phyloP scores from a whole-genome alignment of 2,113 vertebrate species.

The Cricetomys ansorgei region DNA sequence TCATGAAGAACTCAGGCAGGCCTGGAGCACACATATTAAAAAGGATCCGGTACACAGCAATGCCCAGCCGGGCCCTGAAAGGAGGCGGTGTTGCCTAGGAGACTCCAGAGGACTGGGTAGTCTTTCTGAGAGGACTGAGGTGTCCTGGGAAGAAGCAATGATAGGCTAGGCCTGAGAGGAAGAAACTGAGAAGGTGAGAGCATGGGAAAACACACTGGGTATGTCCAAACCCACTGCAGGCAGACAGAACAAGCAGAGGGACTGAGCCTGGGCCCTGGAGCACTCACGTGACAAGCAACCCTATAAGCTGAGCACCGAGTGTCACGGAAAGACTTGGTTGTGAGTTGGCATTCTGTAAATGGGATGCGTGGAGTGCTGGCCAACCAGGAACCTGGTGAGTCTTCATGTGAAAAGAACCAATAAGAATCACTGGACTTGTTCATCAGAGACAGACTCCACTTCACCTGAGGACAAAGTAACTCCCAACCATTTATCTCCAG shows the following conservation, averaged over 20 bases:
- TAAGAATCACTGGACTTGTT: neutral
- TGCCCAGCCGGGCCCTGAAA: rapidly evolving
- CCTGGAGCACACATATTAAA: neutral
- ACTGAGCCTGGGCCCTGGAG: neutral
- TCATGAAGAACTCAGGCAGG: neutral
- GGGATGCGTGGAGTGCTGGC: rapidly evolving
- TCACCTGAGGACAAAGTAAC: neutral
- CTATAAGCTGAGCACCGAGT: neutral
- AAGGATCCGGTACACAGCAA: neutral
- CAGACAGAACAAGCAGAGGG: neutral
- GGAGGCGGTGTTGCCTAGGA: neutral
- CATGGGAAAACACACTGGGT: neutral
- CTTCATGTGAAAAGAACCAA: neutral
- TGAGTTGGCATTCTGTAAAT: too few relatives aligned
- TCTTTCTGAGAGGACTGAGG: neutral
- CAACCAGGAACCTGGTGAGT: neutral
- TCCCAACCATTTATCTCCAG: neutral
- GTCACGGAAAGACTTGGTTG: neutral
- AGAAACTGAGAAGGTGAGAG: neutral
- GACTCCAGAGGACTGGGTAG: neutral
- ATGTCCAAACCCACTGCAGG: neutral
- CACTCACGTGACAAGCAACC: neutral
- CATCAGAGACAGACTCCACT: neutral
- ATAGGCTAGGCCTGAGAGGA: neutral
- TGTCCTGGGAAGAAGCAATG: neutral